Evolutionary conservation across 2,113 vertebrate species (phyloP), one percentile per base, ranked within the genome.

Genomic region (Engystomops pustulosus): DNA sequence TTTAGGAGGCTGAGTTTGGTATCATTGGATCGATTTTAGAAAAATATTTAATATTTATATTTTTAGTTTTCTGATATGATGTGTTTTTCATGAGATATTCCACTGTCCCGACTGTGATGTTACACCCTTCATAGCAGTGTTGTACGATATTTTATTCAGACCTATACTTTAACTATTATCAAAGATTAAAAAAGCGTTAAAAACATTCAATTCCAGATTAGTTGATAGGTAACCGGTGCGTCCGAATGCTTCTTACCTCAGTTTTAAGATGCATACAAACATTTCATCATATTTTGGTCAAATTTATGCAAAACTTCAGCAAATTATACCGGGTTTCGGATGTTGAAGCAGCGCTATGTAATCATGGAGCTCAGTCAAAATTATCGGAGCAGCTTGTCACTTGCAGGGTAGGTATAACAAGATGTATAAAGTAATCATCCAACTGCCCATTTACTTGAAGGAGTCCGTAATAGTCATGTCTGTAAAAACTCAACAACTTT

Each of bases 301-400:
- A 62, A 62, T 62, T 62, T 62, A 62, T 62, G 25, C 58, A 62
- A 10, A 23, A 62, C 27, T 62, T 62, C 58, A 27, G 58, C 23
- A 62, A 62, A 62, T 62, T 27, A 62, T 62, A 25, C 58, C 12
- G 58, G 23, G 25, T 15, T 30, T 15, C 1, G 30, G 30, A 30
- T 62, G 25, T 62, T 62, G 1, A 30, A 62, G 25, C 58, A 15
- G 6, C 58, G 15, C 58, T 15, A 27, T 62, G 30, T 62, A 62
- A 62, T 62, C 25, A 62, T 6, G 11, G 27, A 25, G 2, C 25
- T 30, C 25, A 62, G 10, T 62, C 25, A 62, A 14, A 30, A 62
- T 62, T 27, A 14, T 62, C 11, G 12, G 23, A 15, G 11, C 58
- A 15, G 58, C 58, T 62, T 6, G 0, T 62, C 58, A 25, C 18